Percentiles rank a stretch among this genome's conserved stretches.
These are phyloP conservation scores for Zeuzera pyrina DNA, from an alignment of 2,888 invertebrate genomes.

Conservation along the genomic window DNA sequence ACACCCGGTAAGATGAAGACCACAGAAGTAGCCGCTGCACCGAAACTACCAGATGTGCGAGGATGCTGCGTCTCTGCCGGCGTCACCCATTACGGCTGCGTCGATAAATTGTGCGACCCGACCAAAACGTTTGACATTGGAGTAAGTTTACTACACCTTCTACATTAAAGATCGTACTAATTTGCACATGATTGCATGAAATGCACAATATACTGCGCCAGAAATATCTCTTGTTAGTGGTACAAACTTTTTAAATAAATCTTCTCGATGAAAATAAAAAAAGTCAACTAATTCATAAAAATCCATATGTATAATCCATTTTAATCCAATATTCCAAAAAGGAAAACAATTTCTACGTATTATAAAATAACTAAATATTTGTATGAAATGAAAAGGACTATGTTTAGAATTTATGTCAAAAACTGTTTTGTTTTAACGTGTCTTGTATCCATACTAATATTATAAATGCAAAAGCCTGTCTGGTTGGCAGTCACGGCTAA, in stretches of 20 bases:
- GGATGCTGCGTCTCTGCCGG: slow-evolving; percentile 81
- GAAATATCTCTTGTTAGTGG: slow-evolving; percentile 4
- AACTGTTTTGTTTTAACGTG: too few species aligned
- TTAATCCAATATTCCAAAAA: too few species aligned
- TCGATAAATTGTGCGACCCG: slow-evolving; percentile 87
- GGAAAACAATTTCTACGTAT: too few species aligned
- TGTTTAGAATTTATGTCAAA: too few species aligned
- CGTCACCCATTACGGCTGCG: slow-evolving; percentile 81
- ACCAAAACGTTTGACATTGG: slow-evolving; percentile 66
- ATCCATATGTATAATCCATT: slow-evolving; percentile 4
- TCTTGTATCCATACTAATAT: too few species aligned
- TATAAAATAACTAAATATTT: too few species aligned
- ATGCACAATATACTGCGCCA: neutral
- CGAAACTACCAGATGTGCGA: slow-evolving; percentile 82
- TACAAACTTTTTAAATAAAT: neutral
- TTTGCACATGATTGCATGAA: too few species aligned
- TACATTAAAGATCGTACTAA: too few species aligned
- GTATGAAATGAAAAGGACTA: too few species aligned
- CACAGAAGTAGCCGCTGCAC: slow-evolving; percentile 73
- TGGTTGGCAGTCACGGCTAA: too few species aligned
- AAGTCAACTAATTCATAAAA: slow-evolving; percentile 1
- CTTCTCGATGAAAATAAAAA: neutral
- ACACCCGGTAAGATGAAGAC: slow-evolving; percentile 76
- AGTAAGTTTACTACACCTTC: slow-evolving; percentile 34
- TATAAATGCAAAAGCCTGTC: too few species aligned